Base-by-base conservation (phyloP, 2,113 vertebrate genomes). In the Furnarius figulus region DNA sequence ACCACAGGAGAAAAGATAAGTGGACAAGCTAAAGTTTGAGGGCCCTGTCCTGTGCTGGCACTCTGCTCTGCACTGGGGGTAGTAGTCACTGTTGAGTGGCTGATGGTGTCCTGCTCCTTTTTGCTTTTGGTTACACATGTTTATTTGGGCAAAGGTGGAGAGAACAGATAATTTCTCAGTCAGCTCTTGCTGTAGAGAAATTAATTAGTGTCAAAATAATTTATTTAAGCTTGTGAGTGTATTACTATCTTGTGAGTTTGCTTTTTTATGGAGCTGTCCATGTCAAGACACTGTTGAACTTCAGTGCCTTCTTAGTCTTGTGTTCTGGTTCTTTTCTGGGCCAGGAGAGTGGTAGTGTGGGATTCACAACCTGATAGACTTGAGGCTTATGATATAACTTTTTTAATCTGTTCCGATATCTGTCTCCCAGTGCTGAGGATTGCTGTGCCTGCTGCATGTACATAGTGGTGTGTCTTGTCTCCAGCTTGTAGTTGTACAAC, bases 361-460 rank as follows among this genome's bases (percentile, higher is more conserved):
- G 50, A 40, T 83, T 83, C 33, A 31, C 31, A 65, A 16, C 4
- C 1, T 1, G 10, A 3, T 30, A 70, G 24, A 25, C 46, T 40
- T 65, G 44, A 49, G n/a, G 7, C 18, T 55, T 65, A 39, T 3
- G 28, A 61, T n/a, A n/a, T n/a, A n/a, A 12, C 20, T 19, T 19
- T 44, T 44, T 10, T 5, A 19, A 44, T 74, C 5, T 20, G 14
- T 58, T 70, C 40, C 37, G 30, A 0, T 55, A 23, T 44, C 21
- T 8, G n/a, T 35, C 35, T 20, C 40, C 18, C 10, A n/a, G 37
- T 27, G 25, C 46, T 39, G 56, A 59, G 46, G 39, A 16, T 30
- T 30, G 19, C 55, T 35, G 1, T 31, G 50, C 5, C 1, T 3
- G 3, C 17, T 0, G 3, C 23, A 0, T 1, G 19, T 28, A 31